These are phyloP conservation scores for Pyrochroa serraticornis DNA, from an alignment of 2,888 invertebrate species.

Conservation along the genomic window DNA sequence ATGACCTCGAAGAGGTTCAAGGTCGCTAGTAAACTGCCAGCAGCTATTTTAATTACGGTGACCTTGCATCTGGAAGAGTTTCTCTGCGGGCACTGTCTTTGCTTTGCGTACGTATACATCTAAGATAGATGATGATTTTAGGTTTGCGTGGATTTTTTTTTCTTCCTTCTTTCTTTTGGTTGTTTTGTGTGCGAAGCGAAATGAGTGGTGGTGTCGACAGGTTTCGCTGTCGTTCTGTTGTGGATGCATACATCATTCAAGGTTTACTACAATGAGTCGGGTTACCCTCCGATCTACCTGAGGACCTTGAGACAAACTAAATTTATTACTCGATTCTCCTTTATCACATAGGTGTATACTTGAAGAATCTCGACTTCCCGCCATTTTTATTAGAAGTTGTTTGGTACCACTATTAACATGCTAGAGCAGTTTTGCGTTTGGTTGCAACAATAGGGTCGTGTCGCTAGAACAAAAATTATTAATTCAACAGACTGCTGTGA, in stretches of 20 bases:
- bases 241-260: constrained; percentile 41
- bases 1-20: constrained; percentile 40
- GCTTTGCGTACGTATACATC: constrained; percentile 12
- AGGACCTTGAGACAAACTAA: constrained; percentile 47
- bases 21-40: constrained; percentile 39
- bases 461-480: no score
- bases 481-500: no score
- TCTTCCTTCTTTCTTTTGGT: constrained; percentile 15
- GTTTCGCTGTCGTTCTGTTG: constrained; percentile 10
- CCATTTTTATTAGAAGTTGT: constrained; percentile 17
- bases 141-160: constrained; percentile 10
- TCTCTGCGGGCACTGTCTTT: constrained; percentile 23
- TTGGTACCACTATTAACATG: neutral
- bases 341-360: constrained; percentile 21
- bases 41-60: constrained; percentile 40
- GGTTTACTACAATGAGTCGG: constrained; percentile 44
- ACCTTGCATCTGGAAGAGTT: constrained; percentile 40
- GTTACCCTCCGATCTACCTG: constrained; percentile 38
- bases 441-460: neutral
- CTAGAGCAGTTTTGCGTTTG: no score
- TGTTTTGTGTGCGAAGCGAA: constrained; percentile 12
- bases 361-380: constrained; percentile 22
- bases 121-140: no score
- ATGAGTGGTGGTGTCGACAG: constrained; percentile 16
- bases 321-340: constrained; percentile 30